A percentile compares a stretch with the other conserved stretches of the same genome.
Conservation (phyloP, 1,140 invertebrate genomes). For the Drosophila mayri region DNA sequence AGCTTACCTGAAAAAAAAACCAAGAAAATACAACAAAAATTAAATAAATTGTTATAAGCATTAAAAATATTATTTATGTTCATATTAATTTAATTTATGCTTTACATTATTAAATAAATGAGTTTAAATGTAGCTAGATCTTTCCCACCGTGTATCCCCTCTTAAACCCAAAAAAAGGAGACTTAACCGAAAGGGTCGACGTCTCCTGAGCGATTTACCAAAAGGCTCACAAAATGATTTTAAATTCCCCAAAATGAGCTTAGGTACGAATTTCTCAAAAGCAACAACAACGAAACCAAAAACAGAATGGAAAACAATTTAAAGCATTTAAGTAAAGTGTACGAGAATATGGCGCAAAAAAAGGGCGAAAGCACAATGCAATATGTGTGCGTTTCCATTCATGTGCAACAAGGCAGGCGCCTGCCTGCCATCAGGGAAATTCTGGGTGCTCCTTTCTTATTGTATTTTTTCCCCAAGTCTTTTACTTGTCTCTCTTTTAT, state of each 20-base stretch:
- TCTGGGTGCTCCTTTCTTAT: slow-evolving; percentile 8
- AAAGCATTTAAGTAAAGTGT: slow-evolving; percentile 43
- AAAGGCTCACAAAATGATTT: slow-evolving; percentile 59
- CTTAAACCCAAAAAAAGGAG: too few species aligned
- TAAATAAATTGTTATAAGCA: too few species aligned
- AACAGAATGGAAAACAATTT: slow-evolving; percentile 39
- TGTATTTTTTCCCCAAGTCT: slow-evolving; percentile 4
- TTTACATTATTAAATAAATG: not conserved
- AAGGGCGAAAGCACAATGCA: slow-evolving; percentile 17
- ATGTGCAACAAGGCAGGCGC: slow-evolving; percentile 75
- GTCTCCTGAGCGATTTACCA: slow-evolving; percentile 27
- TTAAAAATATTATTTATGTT: too few species aligned
- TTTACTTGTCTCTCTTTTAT: not conserved
- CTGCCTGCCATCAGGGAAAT: slow-evolving; percentile 49
- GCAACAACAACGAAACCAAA: slow-evolving; percentile 3
- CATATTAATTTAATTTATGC: too few species aligned
- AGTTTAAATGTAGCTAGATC: too few species aligned
- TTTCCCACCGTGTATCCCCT: not conserved
- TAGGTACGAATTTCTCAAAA: slow-evolving; percentile 34
- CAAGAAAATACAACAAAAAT: not conserved
- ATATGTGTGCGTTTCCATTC: slow-evolving; percentile 64
- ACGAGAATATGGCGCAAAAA: not conserved
- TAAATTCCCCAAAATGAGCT: slow-evolving; percentile 64
- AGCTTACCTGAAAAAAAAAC: not conserved
- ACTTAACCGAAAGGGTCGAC: slow-evolving; percentile 1